phyloP scores from a whole-genome alignment of 2,888 invertebrate species.

The Deilephila elpenor region DNA sequence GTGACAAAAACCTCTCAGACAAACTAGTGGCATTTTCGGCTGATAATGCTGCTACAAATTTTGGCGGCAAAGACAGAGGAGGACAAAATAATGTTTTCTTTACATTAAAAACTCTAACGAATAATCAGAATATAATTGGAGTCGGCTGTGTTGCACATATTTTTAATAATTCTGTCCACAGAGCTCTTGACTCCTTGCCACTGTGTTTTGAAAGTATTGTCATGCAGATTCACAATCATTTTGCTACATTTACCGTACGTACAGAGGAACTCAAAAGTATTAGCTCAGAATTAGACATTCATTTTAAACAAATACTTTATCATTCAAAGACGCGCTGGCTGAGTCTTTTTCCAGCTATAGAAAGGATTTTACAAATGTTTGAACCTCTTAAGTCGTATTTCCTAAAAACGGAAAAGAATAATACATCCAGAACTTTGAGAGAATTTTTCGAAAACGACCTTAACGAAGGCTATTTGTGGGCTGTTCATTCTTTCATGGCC shows the following conservation, averaged over 20 bases:
- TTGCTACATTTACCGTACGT: slow-evolving; percentile 30
- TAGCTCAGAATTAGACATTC: slow-evolving; percentile 30
- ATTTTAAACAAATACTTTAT: slow-evolving; percentile 31
- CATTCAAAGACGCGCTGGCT: slow-evolving; percentile 32
- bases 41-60: no score
- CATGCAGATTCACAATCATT: slow-evolving; percentile 30
- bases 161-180: no score
- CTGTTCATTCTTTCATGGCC: no score
- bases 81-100: no score
- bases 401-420: slow-evolving; percentile 28
- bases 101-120: no score
- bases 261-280: slow-evolving; percentile 33
- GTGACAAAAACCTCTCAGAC: no score
- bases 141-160: no score
- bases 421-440: slow-evolving; percentile 31
- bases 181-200: slow-evolving; percentile 5
- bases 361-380: slow-evolving; percentile 26
- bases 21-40: no score
- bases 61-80: no score
- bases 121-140: no score
- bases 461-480: slow-evolving; percentile 1
- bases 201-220: slow-evolving; percentile 31
- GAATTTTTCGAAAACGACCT: slow-evolving; percentile 32
- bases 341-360: slow-evolving; percentile 27
- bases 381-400: slow-evolving; percentile 31